phyloP scores from a whole-genome alignment of 2,797 vertebrate species.

The Myotis daubentonii region DNA sequence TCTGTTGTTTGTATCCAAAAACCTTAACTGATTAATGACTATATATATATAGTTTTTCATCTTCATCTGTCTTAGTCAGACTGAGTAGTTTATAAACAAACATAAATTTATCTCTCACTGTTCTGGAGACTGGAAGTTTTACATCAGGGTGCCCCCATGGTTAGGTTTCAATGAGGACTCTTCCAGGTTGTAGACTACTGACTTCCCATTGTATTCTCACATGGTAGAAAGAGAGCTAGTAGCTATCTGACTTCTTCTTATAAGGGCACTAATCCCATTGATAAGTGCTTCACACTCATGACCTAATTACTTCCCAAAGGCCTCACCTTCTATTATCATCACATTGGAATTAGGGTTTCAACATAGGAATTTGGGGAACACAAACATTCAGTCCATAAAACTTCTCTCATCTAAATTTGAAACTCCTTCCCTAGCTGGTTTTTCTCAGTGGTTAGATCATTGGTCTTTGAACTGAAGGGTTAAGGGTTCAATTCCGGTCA shows the following conservation, averaged over 20 bases:
- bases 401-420: background rate
- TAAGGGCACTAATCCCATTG: background rate
- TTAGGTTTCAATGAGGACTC: background rate
- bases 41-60: background rate
- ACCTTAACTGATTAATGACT: background rate
- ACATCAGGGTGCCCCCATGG: background rate
- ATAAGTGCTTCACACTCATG: background rate
- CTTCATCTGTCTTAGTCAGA: background rate
- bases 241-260: background rate
- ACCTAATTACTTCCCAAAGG: background rate
- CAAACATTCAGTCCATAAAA: background rate
- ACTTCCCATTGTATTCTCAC: background rate
- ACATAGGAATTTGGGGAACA: background rate
- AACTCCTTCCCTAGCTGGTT: background rate
- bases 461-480: too few relatives aligned
- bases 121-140: background rate
- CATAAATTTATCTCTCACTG: background rate
- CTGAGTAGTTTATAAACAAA: background rate
- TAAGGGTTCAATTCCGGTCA: too few relatives aligned
- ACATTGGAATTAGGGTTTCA: background rate
- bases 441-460: too few relatives aligned
- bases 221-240: background rate
- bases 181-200: background rate
- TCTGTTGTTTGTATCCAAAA: constrained; percentile 8
- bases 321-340: background rate